Base-by-base conservation (phyloP, 2,888 invertebrate genomes). In the Oasisia sp. region DNA sequence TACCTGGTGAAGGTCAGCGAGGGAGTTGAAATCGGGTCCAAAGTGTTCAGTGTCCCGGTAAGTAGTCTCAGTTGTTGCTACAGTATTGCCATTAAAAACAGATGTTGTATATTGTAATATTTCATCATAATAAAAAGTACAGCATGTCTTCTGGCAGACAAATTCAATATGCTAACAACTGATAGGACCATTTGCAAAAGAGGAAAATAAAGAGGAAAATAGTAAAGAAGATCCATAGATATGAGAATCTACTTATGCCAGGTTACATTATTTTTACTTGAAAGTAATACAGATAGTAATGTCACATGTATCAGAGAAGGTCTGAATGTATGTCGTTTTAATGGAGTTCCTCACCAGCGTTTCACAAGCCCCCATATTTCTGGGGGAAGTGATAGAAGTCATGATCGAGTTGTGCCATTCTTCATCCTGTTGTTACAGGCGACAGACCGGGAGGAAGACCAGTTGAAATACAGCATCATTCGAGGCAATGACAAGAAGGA, bases 1-100 rank as follows among this genome's bases (percentile, higher is more conserved):
- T 95, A 95, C 94, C 94, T 91, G 90, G 94, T 95, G n/a, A 92
- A 92, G 32, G 94, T 95, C 92, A 95, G 95, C 93, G 95, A 95
- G 92, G 95, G 95, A 4, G 93, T 94, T 0, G 94, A 94, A n/a
- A 89, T 94, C 0, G 94, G 93, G 9, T 89, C 94, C 32, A 93
- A 93, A 0, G 93, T 95, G 14, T 95, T 94, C 93, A 90, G 92
- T 56, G 93, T 94, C 19, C 93, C 94, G 50, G 95, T 95, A 93
- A 94, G 94, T 93, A 27, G 50, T 74, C 27, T 74, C 74, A 74
- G 9, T 50, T 50, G 50, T 50, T 50, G 9, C 14, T 50, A 5
- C 38, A 4, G 4, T 50, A 50, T 5, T 27, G 27, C 19, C 74
- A 56, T 56, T 7, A 19, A 19, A 74, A 27, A 3, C 19, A 19